Conservation (phyloP, 2,888 invertebrate genomes). For the Cataglyphis rosenhaueri region DNA sequence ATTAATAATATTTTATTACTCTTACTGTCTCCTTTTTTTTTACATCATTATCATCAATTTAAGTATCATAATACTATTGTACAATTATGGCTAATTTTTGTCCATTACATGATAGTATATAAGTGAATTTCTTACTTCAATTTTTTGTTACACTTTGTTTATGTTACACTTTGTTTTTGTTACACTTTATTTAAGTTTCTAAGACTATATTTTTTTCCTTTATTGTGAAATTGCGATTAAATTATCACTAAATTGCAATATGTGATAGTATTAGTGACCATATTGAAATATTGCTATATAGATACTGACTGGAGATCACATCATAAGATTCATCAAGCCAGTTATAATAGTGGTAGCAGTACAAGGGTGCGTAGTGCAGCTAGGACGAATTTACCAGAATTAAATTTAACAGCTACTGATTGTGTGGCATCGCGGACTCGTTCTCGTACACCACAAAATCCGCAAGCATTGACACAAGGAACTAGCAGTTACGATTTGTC, state of each 20-base stretch:
- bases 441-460: constrained; percentile 83
- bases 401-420: constrained; percentile 81
- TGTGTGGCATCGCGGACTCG: constrained; percentile 84
- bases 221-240: background rate
- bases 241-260: background rate
- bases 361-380: constrained; percentile 78
- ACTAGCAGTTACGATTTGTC: constrained; percentile 78
- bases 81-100: background rate
- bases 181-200: background rate
- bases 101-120: background rate
- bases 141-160: background rate
- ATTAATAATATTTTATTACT: background rate
- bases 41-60: background rate
- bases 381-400: constrained; percentile 78
- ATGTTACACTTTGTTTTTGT: background rate
- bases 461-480: constrained; percentile 77
- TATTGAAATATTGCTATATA: constrained; percentile 58
- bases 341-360: constrained; percentile 76
- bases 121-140: background rate
- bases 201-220: background rate
- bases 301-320: constrained; percentile 83
- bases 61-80: background rate
- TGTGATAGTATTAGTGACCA: background rate
- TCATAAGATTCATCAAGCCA: constrained; percentile 80
- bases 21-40: background rate